Percentiles rank a stretch among this genome's conserved stretches.
These are phyloP conservation scores for Helicoverpa zea DNA, from an alignment of 1,140 invertebrate species.

Conservation along the genomic window DNA sequence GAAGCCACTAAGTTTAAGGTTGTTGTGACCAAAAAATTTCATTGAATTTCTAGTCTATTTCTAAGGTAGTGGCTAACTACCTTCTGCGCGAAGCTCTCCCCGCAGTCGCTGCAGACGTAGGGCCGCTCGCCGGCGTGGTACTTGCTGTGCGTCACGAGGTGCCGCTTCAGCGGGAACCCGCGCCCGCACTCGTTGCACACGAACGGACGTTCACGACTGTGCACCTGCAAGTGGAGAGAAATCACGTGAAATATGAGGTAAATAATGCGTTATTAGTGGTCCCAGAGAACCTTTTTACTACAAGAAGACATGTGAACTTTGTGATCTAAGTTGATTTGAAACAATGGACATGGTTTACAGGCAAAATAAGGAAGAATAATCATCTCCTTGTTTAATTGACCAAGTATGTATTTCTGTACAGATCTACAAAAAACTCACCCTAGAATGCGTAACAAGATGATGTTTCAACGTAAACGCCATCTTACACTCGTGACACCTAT, in stretches of 20 bases:
- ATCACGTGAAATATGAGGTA: neutral
- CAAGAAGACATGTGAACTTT: too few relatives aligned
- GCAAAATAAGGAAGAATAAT: too few relatives aligned
- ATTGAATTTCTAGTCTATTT: too few relatives aligned
- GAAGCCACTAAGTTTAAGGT: too few relatives aligned
- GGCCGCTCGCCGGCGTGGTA: slow-evolving; percentile 96
- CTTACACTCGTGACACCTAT: slow-evolving; percentile 94
- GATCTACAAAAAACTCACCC: slow-evolving; percentile 85
- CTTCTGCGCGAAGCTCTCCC: slow-evolving; percentile 95
- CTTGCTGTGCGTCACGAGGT: slow-evolving; percentile 94
- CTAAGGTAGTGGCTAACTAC: slow-evolving; percentile 62
- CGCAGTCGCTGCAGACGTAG: slow-evolving; percentile 95
- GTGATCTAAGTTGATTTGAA: too few relatives aligned
- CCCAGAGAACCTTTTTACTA: too few relatives aligned
- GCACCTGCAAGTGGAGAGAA: slow-evolving; percentile 81
- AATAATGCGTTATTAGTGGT: too few relatives aligned
- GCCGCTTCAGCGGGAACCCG: slow-evolving; percentile 93
- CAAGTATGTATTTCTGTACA: neutral
- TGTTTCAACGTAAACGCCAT: slow-evolving; percentile 95
- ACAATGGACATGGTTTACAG: too few relatives aligned
- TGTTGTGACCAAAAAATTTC: too few relatives aligned
- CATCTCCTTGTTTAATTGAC: too few relatives aligned
- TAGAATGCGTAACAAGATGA: slow-evolving; percentile 92
- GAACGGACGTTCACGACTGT: slow-evolving; percentile 93
- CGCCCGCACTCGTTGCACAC: slow-evolving; percentile 93